A percentile compares a stretch with the other conserved stretches of the same genome.
phyloP scores from a whole-genome alignment of 2,113 vertebrate species.

The Benitochromis conjunctus region DNA sequence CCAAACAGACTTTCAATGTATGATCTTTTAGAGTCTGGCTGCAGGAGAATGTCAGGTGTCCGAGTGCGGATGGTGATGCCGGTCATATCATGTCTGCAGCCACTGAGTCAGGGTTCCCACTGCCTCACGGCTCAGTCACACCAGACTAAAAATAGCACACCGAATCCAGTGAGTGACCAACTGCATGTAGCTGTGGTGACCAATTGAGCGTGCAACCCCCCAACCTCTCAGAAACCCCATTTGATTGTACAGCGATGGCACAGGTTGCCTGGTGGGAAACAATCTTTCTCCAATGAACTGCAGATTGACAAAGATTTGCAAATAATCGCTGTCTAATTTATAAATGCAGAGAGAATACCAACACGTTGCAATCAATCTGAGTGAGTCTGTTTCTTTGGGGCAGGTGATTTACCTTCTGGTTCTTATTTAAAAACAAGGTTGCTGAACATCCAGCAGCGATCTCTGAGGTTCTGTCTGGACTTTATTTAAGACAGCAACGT shows the following conservation, averaged over 20 bases:
- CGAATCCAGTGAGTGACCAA: background rate
- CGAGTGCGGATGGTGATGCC: background rate
- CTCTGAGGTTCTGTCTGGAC: accelerated
- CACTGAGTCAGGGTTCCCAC: background rate
- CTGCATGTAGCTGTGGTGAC: background rate
- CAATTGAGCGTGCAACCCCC: background rate
- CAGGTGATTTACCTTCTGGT: background rate
- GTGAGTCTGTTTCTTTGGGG: background rate
- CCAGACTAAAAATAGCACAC: background rate
- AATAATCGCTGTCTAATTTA: background rate
- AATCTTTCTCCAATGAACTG: background rate
- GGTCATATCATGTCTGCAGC: background rate
- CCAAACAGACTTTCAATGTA: background rate
- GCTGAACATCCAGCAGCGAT: background rate
- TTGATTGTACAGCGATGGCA: background rate
- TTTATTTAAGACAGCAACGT: background rate
- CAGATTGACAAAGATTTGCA: background rate
- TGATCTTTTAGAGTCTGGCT: background rate
- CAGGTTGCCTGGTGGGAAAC: background rate
- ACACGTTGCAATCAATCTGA: background rate
- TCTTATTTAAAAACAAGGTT: background rate
- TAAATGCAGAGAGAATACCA: background rate
- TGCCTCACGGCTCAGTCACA: background rate
- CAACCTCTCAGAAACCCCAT: background rate
- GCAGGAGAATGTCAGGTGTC: background rate